Percentiles rank a stretch among this genome's conserved stretches.
phyloP scores from a whole-genome alignment of 2,113 vertebrate genomes.

The Hymenochirus boettgeri region DNA sequence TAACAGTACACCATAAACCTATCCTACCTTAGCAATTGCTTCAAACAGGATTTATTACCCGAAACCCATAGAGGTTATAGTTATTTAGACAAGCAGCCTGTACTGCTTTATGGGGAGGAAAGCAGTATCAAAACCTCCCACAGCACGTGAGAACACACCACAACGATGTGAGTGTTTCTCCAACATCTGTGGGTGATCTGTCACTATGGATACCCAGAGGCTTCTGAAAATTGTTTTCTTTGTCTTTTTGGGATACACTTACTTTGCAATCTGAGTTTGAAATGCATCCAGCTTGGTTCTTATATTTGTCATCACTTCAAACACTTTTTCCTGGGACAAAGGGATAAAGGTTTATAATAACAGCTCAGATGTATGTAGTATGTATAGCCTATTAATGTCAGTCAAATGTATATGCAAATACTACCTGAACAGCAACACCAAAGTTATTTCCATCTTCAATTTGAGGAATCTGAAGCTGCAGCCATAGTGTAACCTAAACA shows the following conservation, averaged over 20 bases:
- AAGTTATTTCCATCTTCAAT: conserved; percentile 91
- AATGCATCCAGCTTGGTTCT: conserved; percentile 84
- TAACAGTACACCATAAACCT: no score
- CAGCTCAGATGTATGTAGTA: neutral
- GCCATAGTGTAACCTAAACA: conserved; percentile 78
- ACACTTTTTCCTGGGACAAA: conserved; percentile 77
- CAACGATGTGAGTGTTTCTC: no score
- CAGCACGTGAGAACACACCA: no score
- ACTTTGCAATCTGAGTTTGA: conserved; percentile 85
- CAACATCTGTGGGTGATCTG: no score
- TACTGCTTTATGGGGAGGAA: no score
- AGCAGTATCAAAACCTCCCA: no score
- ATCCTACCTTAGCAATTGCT: no score
- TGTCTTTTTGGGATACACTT: conserved; percentile 43
- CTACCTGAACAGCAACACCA: conserved; percentile 86
- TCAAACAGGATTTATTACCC: no score
- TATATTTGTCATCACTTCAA: conserved; percentile 77
- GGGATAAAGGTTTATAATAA: neutral
- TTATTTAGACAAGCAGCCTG: no score
- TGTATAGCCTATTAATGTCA: neutral
- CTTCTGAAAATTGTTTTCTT: neutral
- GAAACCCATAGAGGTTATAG: no score
- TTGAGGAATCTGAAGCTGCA: conserved; percentile 81
- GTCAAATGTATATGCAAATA: conserved; percentile 6
- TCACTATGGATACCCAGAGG: no score